phyloP scores from a whole-genome alignment of 2,113 vertebrate genomes.

The Protobothrops mucrosquamatus region DNA sequence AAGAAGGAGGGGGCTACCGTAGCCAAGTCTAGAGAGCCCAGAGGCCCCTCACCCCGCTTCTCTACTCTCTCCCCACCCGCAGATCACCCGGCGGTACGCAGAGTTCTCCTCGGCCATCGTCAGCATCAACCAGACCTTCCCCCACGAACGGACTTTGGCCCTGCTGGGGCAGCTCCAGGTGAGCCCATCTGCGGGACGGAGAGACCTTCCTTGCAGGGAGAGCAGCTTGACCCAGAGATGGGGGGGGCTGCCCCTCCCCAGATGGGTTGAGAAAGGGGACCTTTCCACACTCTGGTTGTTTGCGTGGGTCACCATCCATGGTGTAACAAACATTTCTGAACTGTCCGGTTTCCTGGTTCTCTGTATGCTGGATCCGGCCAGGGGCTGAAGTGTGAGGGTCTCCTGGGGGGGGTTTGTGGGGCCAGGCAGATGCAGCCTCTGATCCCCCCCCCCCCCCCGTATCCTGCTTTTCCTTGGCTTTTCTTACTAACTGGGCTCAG shows the following conservation, averaged over 20 bases:
- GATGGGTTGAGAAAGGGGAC: neutral
- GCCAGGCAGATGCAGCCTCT: neutral
- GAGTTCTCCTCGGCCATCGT: constrained; percentile 91
- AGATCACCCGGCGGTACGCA: constrained; percentile 89
- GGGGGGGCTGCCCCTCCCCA: neutral
- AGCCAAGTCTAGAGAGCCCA: neutral
- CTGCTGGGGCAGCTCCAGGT: constrained; percentile 89
- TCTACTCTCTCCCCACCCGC: neutral
- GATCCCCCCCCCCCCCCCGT: too few relatives aligned
- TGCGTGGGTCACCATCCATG: neutral
- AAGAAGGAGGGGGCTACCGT: neutral
- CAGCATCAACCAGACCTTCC: constrained; percentile 91
- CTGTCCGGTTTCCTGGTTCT: neutral
- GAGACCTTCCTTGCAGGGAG: neutral
- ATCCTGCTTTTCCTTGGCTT: neutral
- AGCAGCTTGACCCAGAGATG: neutral
- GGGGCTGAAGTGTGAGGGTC: neutral
- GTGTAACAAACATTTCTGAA: neutral
- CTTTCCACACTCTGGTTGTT: neutral
- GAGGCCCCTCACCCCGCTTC: neutral
- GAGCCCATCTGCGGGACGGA: neutral
- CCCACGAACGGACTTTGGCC: constrained; percentile 80
- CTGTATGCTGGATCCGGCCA: neutral
- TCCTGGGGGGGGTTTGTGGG: neutral
- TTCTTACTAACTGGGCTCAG: too few relatives aligned